These are phyloP conservation scores for Drosophila imparisetae DNA, from an alignment of 2,888 invertebrate genomes.

Conservation along the genomic window DNA sequence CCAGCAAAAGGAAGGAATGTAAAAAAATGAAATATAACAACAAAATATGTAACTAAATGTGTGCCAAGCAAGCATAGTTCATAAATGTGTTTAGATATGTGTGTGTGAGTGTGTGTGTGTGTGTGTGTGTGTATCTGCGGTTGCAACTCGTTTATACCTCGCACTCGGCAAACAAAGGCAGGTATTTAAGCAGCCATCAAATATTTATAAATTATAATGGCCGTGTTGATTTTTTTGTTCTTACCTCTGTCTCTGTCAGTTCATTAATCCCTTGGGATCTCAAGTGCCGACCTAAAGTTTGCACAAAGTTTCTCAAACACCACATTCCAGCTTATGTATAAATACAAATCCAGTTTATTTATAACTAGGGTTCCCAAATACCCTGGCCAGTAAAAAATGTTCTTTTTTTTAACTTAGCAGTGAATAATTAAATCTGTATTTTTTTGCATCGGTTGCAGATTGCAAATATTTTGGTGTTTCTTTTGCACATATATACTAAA, in stretches of 20 bases:
- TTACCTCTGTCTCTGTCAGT: not conserved
- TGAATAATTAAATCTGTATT: not conserved
- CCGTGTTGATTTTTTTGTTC: not conserved
- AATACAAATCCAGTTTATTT: not conserved
- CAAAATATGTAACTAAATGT: conserved; percentile 46
- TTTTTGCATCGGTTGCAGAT: not conserved
- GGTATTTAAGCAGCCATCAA: conserved; percentile 16
- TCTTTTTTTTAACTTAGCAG: not conserved
- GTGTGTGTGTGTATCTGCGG: conserved; percentile 19
- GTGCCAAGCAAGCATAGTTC: conserved; percentile 25
- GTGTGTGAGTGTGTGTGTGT: conserved; percentile 6
- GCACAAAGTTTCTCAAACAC: not conserved
- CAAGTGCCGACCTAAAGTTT: not conserved
- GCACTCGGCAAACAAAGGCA: not conserved
- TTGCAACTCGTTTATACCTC: conserved; percentile 30
- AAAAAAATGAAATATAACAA: conserved; percentile 1
- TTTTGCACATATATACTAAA: too few species aligned
- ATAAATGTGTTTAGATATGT: conserved; percentile 17
- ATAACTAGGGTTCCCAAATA: not conserved
- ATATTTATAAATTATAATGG: conserved; percentile 16
- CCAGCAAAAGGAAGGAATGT: conserved; percentile 16
- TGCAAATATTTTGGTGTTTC: not conserved
- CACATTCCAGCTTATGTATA: not conserved
- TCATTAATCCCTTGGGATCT: not conserved
- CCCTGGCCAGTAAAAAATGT: not conserved